Base-by-base conservation (phyloP, 2,888 invertebrate genomes). In the Embidobia sp. region DNA sequence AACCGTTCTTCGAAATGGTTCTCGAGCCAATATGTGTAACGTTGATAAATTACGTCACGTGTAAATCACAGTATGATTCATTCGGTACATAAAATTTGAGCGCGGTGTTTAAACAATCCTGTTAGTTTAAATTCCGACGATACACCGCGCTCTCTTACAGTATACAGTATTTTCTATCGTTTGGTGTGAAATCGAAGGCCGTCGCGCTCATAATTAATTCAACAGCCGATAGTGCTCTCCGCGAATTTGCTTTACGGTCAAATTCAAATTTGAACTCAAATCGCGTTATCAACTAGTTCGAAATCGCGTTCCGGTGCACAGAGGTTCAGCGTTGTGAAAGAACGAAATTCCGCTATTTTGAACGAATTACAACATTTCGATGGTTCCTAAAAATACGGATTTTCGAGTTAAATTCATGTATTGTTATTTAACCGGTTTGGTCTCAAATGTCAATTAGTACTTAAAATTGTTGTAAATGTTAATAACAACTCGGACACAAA, bases 201-300 rank as follows among this genome's bases (percentile, higher is more conserved):
- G 55, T 53, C 61, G 13, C 48, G 70, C 27, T 64, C 72, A 72
- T 72, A 77, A 77, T 72, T 77, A 70, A 77, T 77, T 77, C 59
- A 59, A 66, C 55, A 51, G 40, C 29, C 55, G 67, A 67, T 69
- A 67, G 75, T 63, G 63, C 55, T 67, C 42, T 53, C 64, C 51
- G 61, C 61, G 64, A 66, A 72, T 72, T 66, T 77, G 55, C 77
- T 72, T 77, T 77, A 66, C 67, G 66, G 72, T 70, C 42, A 44
- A 76, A 70, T 76, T 70, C 76, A 76, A 64, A 76, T 70, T 76
- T 66, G 46, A 64, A 57, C 33, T 69, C 15, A 44, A 69, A 70
- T 76, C 49, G 76, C 37, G 55, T 76, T 76, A 57, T 53, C 61
- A 27, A 61, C 44, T 55, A 18, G 40, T 15, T 19, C 49, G 51